phyloP scores from a whole-genome alignment of 2,113 vertebrate species.

The Psilopsiagon aymara region DNA sequence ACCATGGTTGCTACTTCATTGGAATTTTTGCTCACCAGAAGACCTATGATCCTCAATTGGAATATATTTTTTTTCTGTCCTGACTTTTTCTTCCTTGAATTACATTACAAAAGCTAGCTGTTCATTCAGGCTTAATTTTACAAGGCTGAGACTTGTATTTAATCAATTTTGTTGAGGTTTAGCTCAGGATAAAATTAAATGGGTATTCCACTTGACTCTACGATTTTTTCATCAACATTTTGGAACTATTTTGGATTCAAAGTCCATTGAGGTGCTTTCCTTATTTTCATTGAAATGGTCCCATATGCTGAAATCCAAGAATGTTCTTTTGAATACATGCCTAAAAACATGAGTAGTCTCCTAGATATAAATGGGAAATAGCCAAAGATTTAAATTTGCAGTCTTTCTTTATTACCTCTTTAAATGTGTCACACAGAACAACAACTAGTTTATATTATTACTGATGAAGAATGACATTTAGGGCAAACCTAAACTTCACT shows the following conservation, averaged over 20 bases:
- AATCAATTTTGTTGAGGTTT: not conserved
- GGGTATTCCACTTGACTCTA: not conserved
- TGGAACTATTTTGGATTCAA: not conserved
- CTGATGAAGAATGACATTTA: not conserved
- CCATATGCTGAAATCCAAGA: not conserved
- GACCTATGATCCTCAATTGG: not conserved
- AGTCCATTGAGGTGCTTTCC: not conserved
- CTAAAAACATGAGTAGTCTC: not conserved
- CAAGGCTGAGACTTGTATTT: not conserved
- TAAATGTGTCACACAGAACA: not conserved
- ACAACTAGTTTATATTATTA: not conserved
- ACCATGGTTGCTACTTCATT: not conserved
- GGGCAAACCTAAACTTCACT: not conserved
- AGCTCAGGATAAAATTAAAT: not conserved
- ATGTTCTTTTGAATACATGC: not conserved
- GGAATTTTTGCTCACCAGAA: not conserved
- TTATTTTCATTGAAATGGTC: not conserved
- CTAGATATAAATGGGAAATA: not conserved
- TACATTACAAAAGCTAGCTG: not conserved
- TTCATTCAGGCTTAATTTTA: not conserved
- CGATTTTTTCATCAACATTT: not conserved
- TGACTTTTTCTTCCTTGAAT: not conserved
- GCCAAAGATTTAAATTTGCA: not conserved
- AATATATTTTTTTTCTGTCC: not conserved
- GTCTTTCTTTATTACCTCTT: not conserved